Conservation (phyloP, 2,113 vertebrate species). For the Caretta caretta region DNA sequence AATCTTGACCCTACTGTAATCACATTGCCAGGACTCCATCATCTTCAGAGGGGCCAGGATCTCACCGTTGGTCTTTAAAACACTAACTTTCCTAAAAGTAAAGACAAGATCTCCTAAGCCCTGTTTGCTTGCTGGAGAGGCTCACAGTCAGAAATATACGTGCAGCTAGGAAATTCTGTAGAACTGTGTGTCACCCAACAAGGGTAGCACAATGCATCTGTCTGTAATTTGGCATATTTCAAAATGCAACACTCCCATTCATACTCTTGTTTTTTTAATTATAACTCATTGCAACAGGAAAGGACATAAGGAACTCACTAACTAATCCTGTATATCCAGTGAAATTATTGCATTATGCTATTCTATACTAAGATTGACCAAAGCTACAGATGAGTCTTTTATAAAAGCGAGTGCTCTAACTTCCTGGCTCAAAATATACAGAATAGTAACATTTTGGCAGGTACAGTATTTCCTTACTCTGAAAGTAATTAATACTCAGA, state of each 20-base stretch:
- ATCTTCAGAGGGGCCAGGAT: not conserved
- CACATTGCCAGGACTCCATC: not conserved
- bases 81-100: not conserved
- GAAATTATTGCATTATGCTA: not conserved
- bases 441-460: not conserved
- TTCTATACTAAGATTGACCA: not conserved
- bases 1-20: not conserved
- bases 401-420: not conserved
- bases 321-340: not conserved
- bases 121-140: not conserved
- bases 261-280: not conserved
- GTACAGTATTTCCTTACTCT: not conserved
- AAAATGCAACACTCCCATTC: conserved; percentile 14
- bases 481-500: rapidly evolving
- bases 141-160: not conserved
- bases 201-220: not conserved
- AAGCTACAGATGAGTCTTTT: rapidly evolving
- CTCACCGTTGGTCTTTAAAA: not conserved
- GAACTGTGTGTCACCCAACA: not conserved
- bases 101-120: not conserved
- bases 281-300: not conserved
- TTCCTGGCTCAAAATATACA: not conserved
- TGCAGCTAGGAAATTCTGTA: not conserved
- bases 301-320: not conserved
- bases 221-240: not conserved